These are phyloP conservation scores for Idaea straminata DNA, from an alignment of 2,888 invertebrate genomes.

Conservation along the genomic window DNA sequence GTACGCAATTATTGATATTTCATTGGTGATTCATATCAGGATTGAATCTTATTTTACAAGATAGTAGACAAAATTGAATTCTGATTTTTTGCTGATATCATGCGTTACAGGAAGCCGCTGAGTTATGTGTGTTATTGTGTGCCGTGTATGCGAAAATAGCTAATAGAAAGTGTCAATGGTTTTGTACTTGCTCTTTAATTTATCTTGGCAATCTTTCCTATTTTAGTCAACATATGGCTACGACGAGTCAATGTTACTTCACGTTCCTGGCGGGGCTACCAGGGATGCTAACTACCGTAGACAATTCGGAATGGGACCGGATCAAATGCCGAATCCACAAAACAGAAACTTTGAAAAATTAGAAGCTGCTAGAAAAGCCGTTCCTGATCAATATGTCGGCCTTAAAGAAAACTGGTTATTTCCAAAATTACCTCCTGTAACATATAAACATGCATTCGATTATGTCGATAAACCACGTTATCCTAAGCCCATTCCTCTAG, in stretches of 20 bases:
- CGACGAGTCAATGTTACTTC: not conserved
- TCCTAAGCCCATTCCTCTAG: slow-evolving; percentile 14
- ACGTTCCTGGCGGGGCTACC: not conserved
- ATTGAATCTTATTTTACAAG: too few species aligned
- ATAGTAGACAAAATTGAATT: too few species aligned
- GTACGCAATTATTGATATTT: not conserved
- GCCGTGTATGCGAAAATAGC: too few species aligned
- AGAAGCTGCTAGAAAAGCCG: not conserved
- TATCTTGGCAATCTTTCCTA: not conserved
- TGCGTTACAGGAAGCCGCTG: too few species aligned
- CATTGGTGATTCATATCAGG: too few species aligned
- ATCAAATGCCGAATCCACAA: not conserved
- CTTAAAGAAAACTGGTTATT: not conserved
- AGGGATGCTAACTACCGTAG: not conserved
- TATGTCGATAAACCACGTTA: slow-evolving; percentile 5
- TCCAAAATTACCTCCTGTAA: not conserved
- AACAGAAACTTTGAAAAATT: not conserved
- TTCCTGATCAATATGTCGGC: not conserved
- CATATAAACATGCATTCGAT: not conserved
- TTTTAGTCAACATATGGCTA: not conserved
- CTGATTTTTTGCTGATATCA: too few species aligned
- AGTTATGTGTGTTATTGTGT: too few species aligned
- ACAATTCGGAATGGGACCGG: not conserved
- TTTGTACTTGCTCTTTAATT: too few species aligned
- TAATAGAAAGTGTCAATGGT: too few species aligned